Conservation (phyloP, 2,113 vertebrate genomes). For the Scalopus aquaticus region DNA sequence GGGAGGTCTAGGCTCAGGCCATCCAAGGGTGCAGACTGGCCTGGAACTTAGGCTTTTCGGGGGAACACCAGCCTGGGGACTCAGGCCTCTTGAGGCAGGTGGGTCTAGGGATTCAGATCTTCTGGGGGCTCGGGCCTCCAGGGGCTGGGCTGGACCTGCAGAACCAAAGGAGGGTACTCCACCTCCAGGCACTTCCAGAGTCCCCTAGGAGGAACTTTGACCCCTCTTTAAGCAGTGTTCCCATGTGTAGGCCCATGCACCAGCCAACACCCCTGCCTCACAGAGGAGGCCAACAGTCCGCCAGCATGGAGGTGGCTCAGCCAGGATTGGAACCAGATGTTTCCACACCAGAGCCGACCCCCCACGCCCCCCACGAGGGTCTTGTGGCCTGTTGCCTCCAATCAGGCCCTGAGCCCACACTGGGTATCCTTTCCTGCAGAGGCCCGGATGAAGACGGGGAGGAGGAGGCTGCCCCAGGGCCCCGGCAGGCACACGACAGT, state of each 20-base stretch:
- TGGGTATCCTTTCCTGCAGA: constrained; percentile 78
- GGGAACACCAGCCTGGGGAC: too few species aligned
- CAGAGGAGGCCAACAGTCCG: neutral
- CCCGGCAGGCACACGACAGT: constrained; percentile 94
- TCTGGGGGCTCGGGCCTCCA: too few species aligned
- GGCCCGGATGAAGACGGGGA: constrained; percentile 92
- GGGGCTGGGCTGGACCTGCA: neutral
- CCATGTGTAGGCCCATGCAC: neutral
- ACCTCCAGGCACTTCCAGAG: too few species aligned
- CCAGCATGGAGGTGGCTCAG: rapidly evolving
- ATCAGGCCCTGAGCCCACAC: neutral
- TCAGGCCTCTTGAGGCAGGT: too few species aligned
- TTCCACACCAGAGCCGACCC: neutral
- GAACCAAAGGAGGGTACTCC: neutral
- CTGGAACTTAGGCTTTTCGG: too few species aligned
- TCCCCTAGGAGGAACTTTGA: too few species aligned
- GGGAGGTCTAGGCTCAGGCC: neutral
- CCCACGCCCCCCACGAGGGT: rapidly evolving
- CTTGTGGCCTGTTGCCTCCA: neutral
- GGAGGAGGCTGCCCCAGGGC: constrained; percentile 91
- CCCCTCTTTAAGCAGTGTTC: rapidly evolving
- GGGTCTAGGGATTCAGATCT: too few species aligned
- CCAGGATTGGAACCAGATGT: neutral
- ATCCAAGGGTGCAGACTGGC: too few species aligned
- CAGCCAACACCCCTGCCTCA: neutral